phyloP scores from a whole-genome alignment of 2,797 vertebrate genomes.

The Sus cebifrons region DNA sequence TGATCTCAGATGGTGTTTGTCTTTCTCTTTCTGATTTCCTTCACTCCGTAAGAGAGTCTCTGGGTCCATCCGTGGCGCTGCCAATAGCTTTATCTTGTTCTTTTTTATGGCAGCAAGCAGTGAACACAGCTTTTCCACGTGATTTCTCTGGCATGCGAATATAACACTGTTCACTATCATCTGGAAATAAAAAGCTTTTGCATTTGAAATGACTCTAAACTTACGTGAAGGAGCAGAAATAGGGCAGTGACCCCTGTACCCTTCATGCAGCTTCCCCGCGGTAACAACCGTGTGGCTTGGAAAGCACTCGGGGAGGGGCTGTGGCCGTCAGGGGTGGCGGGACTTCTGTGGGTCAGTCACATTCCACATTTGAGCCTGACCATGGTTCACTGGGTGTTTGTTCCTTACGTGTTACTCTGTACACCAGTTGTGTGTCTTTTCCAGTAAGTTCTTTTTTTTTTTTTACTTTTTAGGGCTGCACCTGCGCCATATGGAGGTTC shows the following conservation, averaged over 20 bases:
- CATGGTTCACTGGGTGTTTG: neutral
- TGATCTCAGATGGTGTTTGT: no score
- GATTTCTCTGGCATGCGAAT: neutral
- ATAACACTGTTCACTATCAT: neutral
- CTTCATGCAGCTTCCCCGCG: neutral
- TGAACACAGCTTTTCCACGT: neutral
- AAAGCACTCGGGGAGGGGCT: neutral
- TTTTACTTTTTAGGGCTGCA: no score
- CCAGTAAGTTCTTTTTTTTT: neutral
- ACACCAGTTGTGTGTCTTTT: neutral
- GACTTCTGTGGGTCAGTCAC: neutral
- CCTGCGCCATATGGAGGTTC: no score
- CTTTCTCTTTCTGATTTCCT: no score
- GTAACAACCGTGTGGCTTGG: neutral
- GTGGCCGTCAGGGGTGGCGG: neutral
- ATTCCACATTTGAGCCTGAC: neutral
- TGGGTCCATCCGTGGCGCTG: no score
- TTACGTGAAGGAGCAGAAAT: neutral
- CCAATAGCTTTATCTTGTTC: no score
- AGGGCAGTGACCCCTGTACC: neutral
- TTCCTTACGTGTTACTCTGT: neutral
- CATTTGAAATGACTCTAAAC: neutral
- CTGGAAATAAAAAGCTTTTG: neutral
- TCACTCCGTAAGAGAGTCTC: no score
- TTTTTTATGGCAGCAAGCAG: neutral